phyloP scores from a whole-genome alignment of 2,888 invertebrate genomes.

The Euzetes globulus region DNA sequence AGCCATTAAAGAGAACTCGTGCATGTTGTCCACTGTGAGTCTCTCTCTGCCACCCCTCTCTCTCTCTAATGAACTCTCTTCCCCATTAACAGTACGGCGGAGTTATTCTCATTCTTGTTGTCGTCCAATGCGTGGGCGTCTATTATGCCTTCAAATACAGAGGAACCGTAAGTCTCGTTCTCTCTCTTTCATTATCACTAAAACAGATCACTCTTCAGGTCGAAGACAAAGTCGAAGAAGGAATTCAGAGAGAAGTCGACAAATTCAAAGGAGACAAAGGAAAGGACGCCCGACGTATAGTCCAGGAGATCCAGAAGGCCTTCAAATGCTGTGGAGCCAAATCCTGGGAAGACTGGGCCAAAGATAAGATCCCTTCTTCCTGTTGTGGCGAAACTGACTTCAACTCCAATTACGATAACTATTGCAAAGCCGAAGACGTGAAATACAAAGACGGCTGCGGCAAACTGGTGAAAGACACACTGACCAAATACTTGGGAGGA shows the following conservation, averaged over 20 bases:
- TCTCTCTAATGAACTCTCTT: background rate
- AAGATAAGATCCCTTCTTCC: background rate
- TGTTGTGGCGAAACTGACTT: background rate
- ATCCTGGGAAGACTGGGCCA: background rate
- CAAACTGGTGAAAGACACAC: background rate
- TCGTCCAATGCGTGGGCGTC: slow-evolving; percentile 1
- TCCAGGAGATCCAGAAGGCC: background rate
- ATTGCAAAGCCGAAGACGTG: background rate
- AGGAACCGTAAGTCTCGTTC: background rate
- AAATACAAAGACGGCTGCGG: background rate
- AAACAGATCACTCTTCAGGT: background rate
- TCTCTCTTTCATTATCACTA: background rate
- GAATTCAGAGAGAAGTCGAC: background rate
- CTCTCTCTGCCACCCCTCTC: background rate
- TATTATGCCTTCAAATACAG: slow-evolving; percentile 18
- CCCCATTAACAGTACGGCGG: background rate
- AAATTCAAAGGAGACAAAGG: background rate
- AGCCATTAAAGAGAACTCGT: background rate
- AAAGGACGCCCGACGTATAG: background rate
- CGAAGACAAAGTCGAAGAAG: background rate
- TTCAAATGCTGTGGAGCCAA: slow-evolving; percentile 1
- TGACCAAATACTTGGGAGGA: background rate
- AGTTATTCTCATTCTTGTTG: background rate
- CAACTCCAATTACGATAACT: too few species aligned
- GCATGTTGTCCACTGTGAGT: slow-evolving; percentile 19